Evolutionary conservation across 2,113 vertebrate species (phyloP).

Genomic region (Carettochelys insculpta): DNA sequence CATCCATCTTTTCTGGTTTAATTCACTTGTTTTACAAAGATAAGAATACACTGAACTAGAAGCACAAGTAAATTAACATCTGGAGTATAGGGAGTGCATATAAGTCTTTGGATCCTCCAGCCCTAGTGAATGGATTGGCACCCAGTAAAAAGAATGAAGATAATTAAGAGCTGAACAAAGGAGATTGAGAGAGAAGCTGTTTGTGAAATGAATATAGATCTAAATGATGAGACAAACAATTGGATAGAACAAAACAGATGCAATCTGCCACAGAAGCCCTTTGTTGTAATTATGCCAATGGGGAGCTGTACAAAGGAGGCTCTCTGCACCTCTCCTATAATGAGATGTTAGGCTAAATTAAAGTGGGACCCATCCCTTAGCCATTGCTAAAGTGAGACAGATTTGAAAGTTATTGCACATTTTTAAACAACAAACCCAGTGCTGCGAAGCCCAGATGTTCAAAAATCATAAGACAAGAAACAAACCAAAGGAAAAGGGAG

Average conservation of each 20-base stretch:
- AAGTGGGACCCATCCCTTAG: not conserved
- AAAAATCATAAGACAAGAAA: not conserved
- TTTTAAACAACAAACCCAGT: not conserved
- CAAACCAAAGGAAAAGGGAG: not conserved
- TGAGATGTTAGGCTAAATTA: not conserved
- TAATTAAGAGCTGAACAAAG: constrained; percentile 4
- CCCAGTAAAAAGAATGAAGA: constrained; percentile 7
- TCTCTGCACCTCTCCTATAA: not conserved
- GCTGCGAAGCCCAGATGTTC: not conserved
- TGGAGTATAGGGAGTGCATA: not conserved
- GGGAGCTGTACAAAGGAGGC: not conserved
- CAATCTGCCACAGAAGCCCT: not conserved
- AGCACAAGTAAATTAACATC: not conserved
- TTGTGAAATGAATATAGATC: constrained; percentile 45
- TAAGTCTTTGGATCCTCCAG: not conserved
- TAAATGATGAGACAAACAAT: constrained; percentile 2
- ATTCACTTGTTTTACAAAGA: not conserved
- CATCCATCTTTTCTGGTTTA: not conserved
- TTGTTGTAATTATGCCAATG: not conserved
- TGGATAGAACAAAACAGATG: not conserved
- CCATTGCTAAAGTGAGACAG: not conserved
- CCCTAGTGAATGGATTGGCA: not conserved
- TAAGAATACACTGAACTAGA: not conserved
- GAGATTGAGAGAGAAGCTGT: constrained; percentile 10
- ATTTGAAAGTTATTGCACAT: not conserved